Conservation (phyloP, 2,113 vertebrate genomes). For the Columbina picui region DNA sequence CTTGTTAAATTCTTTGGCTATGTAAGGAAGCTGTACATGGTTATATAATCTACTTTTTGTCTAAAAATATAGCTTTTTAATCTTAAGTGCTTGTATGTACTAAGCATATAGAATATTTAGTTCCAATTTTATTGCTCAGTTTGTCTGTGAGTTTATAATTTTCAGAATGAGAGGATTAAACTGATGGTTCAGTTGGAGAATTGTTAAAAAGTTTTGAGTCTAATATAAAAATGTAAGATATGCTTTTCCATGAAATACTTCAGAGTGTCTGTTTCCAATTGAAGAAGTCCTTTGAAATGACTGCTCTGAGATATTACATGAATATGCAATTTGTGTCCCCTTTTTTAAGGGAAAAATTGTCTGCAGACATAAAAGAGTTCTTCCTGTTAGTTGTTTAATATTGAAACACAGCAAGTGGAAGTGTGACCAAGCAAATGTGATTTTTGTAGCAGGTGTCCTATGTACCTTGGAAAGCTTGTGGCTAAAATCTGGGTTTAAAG, state of each 20-base stretch:
- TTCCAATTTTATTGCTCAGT: not conserved
- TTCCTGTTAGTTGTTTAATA: not conserved
- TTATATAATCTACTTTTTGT: conserved; percentile 60
- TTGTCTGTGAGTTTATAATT: conserved; percentile 6
- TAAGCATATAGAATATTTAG: not conserved
- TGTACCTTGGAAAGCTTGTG: not conserved
- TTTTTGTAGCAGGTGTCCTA: not conserved
- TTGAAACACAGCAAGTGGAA: not conserved
- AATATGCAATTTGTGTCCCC: not conserved
- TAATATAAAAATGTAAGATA: conserved; percentile 8
- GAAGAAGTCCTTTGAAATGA: conserved; percentile 29
- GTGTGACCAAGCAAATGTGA: not conserved
- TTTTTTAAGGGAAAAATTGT: not conserved
- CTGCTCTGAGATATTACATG: not conserved
- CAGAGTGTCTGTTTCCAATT: conserved; percentile 36
- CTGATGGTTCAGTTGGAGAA: not conserved
- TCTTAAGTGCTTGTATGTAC: conserved; percentile 26
- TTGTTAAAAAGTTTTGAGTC: not conserved
- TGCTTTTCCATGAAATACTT: not conserved
- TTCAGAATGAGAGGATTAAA: not conserved
- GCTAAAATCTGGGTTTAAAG: not conserved
- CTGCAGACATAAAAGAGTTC: not conserved
- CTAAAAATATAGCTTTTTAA: conserved; percentile 38
- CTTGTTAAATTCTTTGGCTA: conserved; percentile 68
- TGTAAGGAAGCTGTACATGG: conserved; percentile 56